Percentiles rank a stretch among this genome's conserved stretches.
These are phyloP conservation scores for Rhingia rostrata DNA, from an alignment of 2,888 invertebrate species.

Conservation along the genomic window DNA sequence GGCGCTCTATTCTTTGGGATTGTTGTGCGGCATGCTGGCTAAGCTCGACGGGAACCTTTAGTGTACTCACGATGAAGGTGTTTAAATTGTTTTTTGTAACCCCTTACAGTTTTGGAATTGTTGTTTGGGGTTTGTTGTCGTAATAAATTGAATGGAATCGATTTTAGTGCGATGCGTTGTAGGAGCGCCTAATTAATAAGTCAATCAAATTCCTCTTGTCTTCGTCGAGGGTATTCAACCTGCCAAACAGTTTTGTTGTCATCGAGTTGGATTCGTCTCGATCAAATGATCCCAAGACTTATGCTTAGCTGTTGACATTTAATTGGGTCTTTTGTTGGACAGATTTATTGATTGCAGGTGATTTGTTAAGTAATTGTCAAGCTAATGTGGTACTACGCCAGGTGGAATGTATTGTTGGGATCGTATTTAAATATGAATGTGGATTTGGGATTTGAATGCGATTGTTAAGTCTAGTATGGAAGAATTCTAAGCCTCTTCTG, in stretches of 20 bases:
- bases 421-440: conserved; percentile 5
- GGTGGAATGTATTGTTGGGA: no score
- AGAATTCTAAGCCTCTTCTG: no score
- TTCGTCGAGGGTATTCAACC: not conserved
- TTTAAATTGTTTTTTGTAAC: not conserved
- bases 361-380: conserved; percentile 28
- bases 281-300: conserved; percentile 13
- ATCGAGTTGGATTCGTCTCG: conserved; percentile 4
- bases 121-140: not conserved
- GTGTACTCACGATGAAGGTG: not conserved
- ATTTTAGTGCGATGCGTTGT: not conserved
- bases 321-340: conserved; percentile 14
- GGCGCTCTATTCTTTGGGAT: conserved; percentile 21
- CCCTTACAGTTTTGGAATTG: not conserved
- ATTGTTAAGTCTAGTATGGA: not conserved
- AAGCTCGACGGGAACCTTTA: conserved; percentile 28
- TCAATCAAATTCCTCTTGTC: conserved; percentile 24
- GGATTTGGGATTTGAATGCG: not conserved
- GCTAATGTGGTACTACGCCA: not conserved
- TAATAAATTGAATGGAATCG: conserved; percentile 2
- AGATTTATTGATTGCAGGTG: conserved; percentile 7
- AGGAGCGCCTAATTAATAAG: conserved; percentile 39
- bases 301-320: conserved; percentile 24
- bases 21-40: conserved; percentile 29
- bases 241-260: conserved; percentile 5